Base-by-base conservation (phyloP, 2,888 invertebrate species). In the Tetheella fluctuosa region DNA sequence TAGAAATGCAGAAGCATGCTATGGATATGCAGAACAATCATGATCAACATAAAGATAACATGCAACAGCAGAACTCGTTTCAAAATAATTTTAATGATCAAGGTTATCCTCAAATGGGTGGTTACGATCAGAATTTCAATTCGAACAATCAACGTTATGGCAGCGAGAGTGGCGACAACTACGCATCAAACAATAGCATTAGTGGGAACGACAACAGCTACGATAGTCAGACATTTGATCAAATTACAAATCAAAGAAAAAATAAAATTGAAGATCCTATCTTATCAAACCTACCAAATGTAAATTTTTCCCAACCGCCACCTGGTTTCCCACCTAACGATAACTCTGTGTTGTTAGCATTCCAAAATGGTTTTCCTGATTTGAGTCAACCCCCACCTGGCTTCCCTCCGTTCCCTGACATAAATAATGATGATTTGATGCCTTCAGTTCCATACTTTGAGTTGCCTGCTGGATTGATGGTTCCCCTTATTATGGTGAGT, bases 391-490 rank as follows among this genome's bases (percentile, higher is more conserved):
- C 98, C 0, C 98, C 98, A 0, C 97, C 98, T 6, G 97, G 97
- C 34, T 97, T 97, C 80, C 94, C 91, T 72, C 81, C 92, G 71
- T 81, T 94, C 86, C 81, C 86, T 12, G 92, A 93, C 68, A 75
- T 91, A 60, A 92, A 85, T 72, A 90, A 85, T 77, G 97, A 97
- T 74, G 97, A 97, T 65, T 90, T 97, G 68, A 95, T 97, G 91
- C 99, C 99, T 28, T 96, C 97, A 28, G 96, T 97, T 74, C 98
- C 99, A 57, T 99, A 99, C 87, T 99, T 97, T 85, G 99, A 99
- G 84, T 94, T 99, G 68, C 99, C 99, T 2, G 99, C 99, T 60
- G 99, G 99, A 54, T 94, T 99, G 23, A 99, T 99, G 96, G 98
- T 99, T 61, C 98, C 99, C n/a, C 94, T 99, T 15, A 97, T 99